Conservation (phyloP, 1,140 invertebrate genomes). For the Diachasma alloeum region DNA sequence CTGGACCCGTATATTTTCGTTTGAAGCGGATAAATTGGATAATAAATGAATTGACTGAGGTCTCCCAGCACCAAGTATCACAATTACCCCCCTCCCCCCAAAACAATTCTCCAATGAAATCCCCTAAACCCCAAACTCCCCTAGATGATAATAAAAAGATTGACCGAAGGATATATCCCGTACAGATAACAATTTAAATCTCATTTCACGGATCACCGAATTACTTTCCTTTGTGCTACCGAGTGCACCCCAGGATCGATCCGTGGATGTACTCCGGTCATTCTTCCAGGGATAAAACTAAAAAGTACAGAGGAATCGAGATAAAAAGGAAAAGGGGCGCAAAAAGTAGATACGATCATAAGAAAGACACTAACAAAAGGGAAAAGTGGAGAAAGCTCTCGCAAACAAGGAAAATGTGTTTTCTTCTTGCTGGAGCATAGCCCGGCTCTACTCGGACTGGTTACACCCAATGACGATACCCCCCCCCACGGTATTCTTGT, state of each 20-base stretch:
- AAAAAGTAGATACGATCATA: conserved; percentile 9
- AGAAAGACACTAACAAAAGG: conserved; percentile 14
- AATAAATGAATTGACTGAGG: too few species aligned
- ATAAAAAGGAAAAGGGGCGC: background rate
- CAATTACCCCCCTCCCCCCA: background rate
- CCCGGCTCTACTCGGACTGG: conserved; percentile 12
- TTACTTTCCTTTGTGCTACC: background rate
- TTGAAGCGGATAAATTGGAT: too few species aligned
- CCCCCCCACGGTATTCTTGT: too few species aligned
- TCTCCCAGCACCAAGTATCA: too few species aligned
- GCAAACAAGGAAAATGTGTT: conserved; percentile 36
- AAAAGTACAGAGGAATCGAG: background rate
- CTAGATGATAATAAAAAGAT: background rate
- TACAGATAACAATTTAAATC: background rate
- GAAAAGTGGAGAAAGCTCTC: conserved; percentile 22
- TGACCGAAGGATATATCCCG: background rate
- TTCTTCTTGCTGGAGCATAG: conserved; percentile 11
- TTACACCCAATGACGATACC: conserved; percentile 20
- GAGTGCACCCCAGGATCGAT: background rate
- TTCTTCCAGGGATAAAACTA: background rate
- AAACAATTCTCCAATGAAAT: too few species aligned
- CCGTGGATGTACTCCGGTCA: background rate
- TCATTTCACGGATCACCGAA: background rate
- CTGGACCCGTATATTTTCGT: too few species aligned
- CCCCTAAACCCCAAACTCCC: background rate